Percentiles rank a stretch among this genome's conserved stretches.
phyloP scores from a whole-genome alignment of 2,113 vertebrate genomes.

The Diglossa brunneiventris region DNA sequence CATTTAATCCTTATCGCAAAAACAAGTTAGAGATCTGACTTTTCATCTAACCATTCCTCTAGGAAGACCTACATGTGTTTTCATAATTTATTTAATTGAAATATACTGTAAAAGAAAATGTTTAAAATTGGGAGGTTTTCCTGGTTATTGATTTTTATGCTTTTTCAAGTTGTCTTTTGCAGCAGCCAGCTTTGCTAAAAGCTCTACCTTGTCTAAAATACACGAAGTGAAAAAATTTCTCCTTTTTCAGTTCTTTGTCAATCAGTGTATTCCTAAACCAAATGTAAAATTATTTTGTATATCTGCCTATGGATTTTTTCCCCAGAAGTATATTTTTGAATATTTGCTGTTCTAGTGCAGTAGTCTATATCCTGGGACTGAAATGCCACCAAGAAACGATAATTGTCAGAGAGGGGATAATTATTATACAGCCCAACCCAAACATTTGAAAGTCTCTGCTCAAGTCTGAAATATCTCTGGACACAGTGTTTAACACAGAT shows the following conservation, averaged over 20 bases:
- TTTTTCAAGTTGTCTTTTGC: not conserved
- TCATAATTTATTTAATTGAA: not conserved
- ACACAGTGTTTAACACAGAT: not conserved
- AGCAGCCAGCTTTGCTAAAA: not conserved
- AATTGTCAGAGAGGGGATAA: not conserved
- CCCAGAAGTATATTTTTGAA: not conserved
- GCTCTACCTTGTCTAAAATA: not conserved
- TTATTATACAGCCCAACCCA: not conserved
- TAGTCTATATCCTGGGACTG: not conserved
- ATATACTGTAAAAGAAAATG: not conserved
- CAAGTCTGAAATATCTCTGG: not conserved
- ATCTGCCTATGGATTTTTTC: not conserved
- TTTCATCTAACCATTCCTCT: not conserved
- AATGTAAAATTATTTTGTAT: not conserved
- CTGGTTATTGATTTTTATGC: not conserved
- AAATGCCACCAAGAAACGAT: not conserved
- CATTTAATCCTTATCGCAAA: not conserved
- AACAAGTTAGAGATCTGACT: not conserved
- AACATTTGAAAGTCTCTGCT: not conserved
- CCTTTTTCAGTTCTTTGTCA: not conserved
- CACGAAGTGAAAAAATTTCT: not conserved
- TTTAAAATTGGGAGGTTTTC: not conserved
- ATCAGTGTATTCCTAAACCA: not conserved
- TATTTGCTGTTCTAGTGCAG: not conserved
- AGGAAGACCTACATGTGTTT: not conserved